Percentiles rank a stretch among this genome's conserved stretches.
Evolutionary conservation across 2,888 invertebrate genomes (phyloP).

Genomic region (Timema cristinae): DNA sequence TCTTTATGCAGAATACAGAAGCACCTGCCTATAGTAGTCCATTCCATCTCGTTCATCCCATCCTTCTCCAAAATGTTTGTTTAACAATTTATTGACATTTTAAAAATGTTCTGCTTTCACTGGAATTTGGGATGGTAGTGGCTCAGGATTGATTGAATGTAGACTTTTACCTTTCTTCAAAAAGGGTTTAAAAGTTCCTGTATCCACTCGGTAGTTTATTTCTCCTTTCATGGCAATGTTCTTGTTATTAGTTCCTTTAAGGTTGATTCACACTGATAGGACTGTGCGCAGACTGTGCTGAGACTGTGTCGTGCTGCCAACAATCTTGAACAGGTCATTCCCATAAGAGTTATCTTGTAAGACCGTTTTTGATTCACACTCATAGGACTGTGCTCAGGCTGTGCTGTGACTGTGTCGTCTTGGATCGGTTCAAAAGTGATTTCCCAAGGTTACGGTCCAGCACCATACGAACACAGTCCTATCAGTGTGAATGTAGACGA

Average conservation of each 20-base stretch:
- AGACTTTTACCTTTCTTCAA: constrained; percentile 11
- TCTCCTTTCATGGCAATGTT: constrained; percentile 15
- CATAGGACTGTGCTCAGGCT: too few species aligned
- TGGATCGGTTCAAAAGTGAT: too few species aligned
- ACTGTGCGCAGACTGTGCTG: too few species aligned
- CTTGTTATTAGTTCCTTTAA: constrained; percentile 22
- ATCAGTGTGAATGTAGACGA: too few species aligned
- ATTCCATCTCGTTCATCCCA: constrained; percentile 9
- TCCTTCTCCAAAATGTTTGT: constrained; percentile 3
- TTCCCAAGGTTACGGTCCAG: too few species aligned
- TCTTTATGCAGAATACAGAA: background rate
- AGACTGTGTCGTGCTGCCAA: too few species aligned
- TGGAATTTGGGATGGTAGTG: background rate
- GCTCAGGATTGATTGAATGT: background rate
- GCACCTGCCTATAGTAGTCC: background rate
- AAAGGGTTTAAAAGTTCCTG: constrained; percentile 13
- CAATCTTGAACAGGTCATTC: too few species aligned
- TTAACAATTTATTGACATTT: constrained; percentile 1
- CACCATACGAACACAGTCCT: too few species aligned
- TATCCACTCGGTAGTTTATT: constrained; percentile 14
- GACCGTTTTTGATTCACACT: too few species aligned
- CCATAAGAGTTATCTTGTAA: too few species aligned
- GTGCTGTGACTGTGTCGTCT: too few species aligned
- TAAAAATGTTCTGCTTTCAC: background rate
- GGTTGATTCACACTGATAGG: too few species aligned